phyloP scores from a whole-genome alignment of 2,888 invertebrate genomes.

The Chrysotoxum bicinctum region DNA sequence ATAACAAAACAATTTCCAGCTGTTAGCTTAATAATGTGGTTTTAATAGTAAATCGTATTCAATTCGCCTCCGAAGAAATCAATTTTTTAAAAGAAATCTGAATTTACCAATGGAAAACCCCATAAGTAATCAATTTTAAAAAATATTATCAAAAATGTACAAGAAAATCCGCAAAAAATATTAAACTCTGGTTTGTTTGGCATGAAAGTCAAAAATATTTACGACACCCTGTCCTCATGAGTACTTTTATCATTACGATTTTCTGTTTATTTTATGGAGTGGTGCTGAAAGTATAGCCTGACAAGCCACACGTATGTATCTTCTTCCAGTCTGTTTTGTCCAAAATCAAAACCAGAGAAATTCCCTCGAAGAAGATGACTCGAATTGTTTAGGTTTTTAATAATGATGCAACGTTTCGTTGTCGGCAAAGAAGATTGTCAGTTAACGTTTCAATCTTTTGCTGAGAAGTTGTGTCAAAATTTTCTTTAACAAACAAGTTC shows the following conservation, averaged over 20 bases:
- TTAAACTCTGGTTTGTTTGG: too few species aligned
- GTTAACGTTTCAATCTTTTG: neutral
- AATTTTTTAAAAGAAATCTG: too few species aligned
- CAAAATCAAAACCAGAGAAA: slow-evolving; percentile 7
- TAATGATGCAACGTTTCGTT: slow-evolving; percentile 25
- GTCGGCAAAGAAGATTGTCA: slow-evolving; percentile 29
- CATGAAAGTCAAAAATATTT: too few species aligned
- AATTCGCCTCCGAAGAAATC: too few species aligned
- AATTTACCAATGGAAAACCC: too few species aligned
- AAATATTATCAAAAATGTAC: too few species aligned
- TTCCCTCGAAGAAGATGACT: slow-evolving; percentile 23
- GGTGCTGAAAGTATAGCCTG: neutral
- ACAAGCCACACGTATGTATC: slow-evolving; percentile 20
- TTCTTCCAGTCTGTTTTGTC: neutral
- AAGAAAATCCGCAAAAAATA: too few species aligned
- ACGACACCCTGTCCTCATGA: neutral
- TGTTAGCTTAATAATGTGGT: too few species aligned
- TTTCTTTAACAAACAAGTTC: slow-evolving; percentile 30
- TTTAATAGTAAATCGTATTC: too few species aligned
- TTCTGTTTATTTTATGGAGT: neutral
- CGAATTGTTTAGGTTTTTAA: slow-evolving; percentile 6
- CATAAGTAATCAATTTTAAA: too few species aligned
- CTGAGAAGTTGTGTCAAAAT: slow-evolving; percentile 38
- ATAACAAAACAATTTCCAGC: too few species aligned
- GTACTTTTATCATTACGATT: neutral